Evolutionary conservation across 2,888 invertebrate genomes (phyloP), one percentile per base, ranked within the genome.

Genomic region (Sycophila texana): DNA sequence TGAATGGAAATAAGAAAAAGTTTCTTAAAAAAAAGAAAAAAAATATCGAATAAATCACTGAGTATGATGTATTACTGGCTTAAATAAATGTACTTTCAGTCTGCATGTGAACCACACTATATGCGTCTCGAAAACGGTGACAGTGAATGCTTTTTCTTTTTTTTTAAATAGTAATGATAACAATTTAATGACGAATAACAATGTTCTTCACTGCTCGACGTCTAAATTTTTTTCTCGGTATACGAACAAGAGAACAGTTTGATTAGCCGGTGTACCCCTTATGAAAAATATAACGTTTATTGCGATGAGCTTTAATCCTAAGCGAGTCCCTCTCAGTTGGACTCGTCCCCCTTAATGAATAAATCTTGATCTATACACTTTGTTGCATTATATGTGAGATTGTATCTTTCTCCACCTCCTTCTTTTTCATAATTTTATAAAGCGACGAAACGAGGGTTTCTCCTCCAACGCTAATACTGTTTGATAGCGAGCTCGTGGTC

Each of bases 391-490:
- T 7, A 39, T 39, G 10, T 10, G 7, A 39, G 39, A 10, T 10
- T 39, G 10, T 39, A 7, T 39, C 7, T 7, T 39, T 39, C 10
- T 26, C 3, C 26, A 26, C 3, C 26, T 26, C 26, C 26, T 26
- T 39, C 10, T 5, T 18, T 58, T 7, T 22, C 13, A n/a, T 26
- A 1, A 53, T 55, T 10, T 30, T 49, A n/a, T 57, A 14, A 53
- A 53, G 30, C 26, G n/a, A 70, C 39, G 61, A 51, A 72, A 47
- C 26, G 20, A 51, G 14, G 26, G 13, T 53, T 65, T 51, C n/a
- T 49, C 51, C 22, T 39, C 39, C 30, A 73, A 55, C 57, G 61
- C 60, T 80, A 77, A 77, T 73, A 80, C 74, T 77, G 73, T 74
- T 77, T 80, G 67, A 75, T 74, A 74, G 63, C 53, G 47, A 70